These are phyloP conservation scores for Chromis chromis DNA, from an alignment of 2,797 vertebrate genomes.

Conservation along the genomic window DNA sequence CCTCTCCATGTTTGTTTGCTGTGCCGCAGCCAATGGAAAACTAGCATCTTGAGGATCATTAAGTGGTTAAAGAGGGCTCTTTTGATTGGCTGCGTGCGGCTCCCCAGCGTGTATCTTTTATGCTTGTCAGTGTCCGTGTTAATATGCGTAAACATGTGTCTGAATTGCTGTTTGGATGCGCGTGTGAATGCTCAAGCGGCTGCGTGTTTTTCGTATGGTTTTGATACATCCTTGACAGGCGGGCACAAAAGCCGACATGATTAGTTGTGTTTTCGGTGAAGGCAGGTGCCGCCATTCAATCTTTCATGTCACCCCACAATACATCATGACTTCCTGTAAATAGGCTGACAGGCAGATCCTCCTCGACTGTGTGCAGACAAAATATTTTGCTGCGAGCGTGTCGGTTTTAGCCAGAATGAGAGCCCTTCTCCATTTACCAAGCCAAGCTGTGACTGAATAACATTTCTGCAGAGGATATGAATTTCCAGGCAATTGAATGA, in stretches of 20 bases:
- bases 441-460: conserved; percentile 61
- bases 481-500: conserved; percentile 60
- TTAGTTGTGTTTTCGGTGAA: conserved; percentile 56
- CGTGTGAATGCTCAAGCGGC: conserved; percentile 23
- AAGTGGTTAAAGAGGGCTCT: conserved; percentile 70
- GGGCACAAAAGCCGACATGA: conserved; percentile 62
- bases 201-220: conserved; percentile 39
- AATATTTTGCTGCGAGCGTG: conserved; percentile 60
- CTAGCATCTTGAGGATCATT: conserved; percentile 77
- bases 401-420: conserved; percentile 35
- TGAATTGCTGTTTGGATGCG: conserved; percentile 46
- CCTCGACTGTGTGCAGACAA: conserved; percentile 52
- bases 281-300: conserved; percentile 67
- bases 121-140: conserved; percentile 34
- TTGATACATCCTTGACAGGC: conserved; percentile 58
- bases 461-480: conserved; percentile 57
- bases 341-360: conserved; percentile 52
- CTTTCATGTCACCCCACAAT: conserved; percentile 58
- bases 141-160: conserved; percentile 60
- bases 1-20: conserved; percentile 78
- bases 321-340: conserved; percentile 66
- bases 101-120: conserved; percentile 11
- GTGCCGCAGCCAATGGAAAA: conserved; percentile 76
- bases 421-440: conserved; percentile 30
- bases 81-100: conserved; percentile 53